Evolutionary conservation across 1,140 invertebrate genomes (phyloP), one percentile per base, ranked within the genome.

Genomic region (Littorina saxatilis): DNA sequence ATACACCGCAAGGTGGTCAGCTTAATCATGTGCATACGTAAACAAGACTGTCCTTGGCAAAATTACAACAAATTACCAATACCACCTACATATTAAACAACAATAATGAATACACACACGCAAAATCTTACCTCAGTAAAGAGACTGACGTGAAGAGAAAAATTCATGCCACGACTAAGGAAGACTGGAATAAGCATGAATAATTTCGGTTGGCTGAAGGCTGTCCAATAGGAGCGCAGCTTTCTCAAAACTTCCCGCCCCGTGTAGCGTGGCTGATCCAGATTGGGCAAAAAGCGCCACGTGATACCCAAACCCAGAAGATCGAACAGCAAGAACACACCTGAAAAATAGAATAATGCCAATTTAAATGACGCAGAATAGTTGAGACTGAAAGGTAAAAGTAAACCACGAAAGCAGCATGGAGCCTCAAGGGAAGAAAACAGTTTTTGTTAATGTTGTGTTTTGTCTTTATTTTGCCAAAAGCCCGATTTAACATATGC

Each of bases 131-230:
- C 61, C 61, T 55, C 66, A 29, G 66, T 80, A 15, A 75, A 66
- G 23, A 79, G 27, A 20, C 77, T 58, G 23, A 68, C 29, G 35
- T 63, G 77, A 4, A 63, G n/a, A n/a, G 39, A 37, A 39, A 68
- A 79, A 58, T 47, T 68, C 35, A 43, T 39, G 32, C 63, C 55
- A 29, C 55, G 35, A n/a, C 13, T 35, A 13, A 43, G 27, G 66
- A 80, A 74, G 47, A 83, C 61, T 3, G 77, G 76, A n/a, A 83
- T 43, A 17, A 83, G 70, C 1, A 83, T 52, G 27, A 72, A 39
- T 37, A 83, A 15, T 20, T 73, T 79, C 27, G 52, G 47, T n/a
- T 83, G 77, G 43, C n/a, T 58, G 35, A 83, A 72, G 11, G 55
- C 58, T 23, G 7, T 52, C 50, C 66, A 79, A 37, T 68, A 83